Evolutionary conservation across 2,797 vertebrate species (phyloP).

Genomic region (Eremophila alpestris): DNA sequence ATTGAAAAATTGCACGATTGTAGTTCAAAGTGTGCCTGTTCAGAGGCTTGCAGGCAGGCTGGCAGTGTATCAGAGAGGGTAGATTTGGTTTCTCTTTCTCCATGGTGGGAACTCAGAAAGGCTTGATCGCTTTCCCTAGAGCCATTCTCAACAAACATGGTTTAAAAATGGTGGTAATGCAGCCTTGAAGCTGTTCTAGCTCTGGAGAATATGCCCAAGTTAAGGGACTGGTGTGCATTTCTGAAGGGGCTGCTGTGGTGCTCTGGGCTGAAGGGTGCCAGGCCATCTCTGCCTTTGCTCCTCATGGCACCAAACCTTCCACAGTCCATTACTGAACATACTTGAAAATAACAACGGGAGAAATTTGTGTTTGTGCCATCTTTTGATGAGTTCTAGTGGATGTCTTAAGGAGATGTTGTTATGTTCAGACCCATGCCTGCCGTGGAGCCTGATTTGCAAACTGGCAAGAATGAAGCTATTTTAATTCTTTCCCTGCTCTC

Average conservation of each 20-base stretch:
- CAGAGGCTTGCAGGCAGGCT: not conserved
- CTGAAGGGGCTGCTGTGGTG: not conserved
- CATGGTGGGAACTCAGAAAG: not conserved
- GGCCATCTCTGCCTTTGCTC: fast-evolving
- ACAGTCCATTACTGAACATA: not conserved
- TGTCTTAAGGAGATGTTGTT: not conserved
- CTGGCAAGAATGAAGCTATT: not conserved
- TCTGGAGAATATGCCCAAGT: not conserved
- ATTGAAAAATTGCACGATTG: fast-evolving
- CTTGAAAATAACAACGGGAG: not conserved
- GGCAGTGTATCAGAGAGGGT: not conserved
- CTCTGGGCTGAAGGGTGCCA: not conserved
- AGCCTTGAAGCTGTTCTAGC: not conserved
- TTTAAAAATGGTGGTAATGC: not conserved
- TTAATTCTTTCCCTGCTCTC: not conserved
- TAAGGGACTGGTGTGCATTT: too few relatives aligned
- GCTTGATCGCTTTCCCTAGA: not conserved
- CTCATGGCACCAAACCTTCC: not conserved
- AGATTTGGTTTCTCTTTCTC: not conserved
- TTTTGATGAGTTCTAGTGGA: not conserved
- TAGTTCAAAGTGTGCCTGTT: not conserved
- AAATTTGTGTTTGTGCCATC: too few relatives aligned
- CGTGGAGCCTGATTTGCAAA: not conserved
- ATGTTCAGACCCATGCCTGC: not conserved
- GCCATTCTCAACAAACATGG: not conserved